phyloP scores from a whole-genome alignment of 2,888 invertebrate species.

The Trichogramma dendrolimi region DNA sequence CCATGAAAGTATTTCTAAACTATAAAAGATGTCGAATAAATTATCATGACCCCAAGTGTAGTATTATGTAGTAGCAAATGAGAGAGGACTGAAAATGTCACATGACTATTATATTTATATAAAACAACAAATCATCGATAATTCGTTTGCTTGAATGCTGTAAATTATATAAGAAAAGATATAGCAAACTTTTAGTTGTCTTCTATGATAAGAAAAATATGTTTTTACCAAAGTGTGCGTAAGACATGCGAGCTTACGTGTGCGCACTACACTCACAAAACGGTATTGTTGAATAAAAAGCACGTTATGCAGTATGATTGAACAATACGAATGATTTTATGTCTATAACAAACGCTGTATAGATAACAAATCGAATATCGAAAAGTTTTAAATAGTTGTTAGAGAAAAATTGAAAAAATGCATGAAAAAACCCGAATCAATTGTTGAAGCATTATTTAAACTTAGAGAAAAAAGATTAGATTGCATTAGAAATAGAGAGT shows the following conservation, averaged over 20 bases:
- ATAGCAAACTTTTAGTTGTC: conserved; percentile 18
- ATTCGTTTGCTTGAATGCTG: conserved; percentile 15
- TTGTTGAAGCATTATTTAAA: too few relatives aligned
- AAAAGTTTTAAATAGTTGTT: too few relatives aligned
- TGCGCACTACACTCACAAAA: conserved; percentile 23
- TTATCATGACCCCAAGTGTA: conserved; percentile 21
- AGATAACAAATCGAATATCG: too few relatives aligned
- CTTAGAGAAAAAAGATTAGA: too few relatives aligned
- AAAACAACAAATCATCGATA: conserved; percentile 11
- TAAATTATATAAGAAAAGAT: conserved; percentile 12
- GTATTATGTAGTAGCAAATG: conserved; percentile 17
- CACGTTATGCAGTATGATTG: conserved; percentile 15
- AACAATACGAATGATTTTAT: conserved; percentile 19
- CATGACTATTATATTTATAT: conserved; percentile 19
- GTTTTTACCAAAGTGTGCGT: conserved; percentile 27
- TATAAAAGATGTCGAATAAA: conserved; percentile 7
- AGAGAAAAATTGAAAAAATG: too few relatives aligned
- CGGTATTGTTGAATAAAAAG: conserved; percentile 16
- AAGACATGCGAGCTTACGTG: neutral
- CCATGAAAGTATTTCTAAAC: neutral
- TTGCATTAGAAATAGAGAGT: conserved; percentile 8
- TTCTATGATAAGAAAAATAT: conserved; percentile 21
- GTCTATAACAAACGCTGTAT: conserved; percentile 1
- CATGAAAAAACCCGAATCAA: too few relatives aligned
- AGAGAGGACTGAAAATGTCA: conserved; percentile 21